Evolutionary conservation across 2,113 vertebrate genomes (phyloP), one percentile per base, ranked within the genome.

Genomic region (Anoplopoma fimbria): DNA sequence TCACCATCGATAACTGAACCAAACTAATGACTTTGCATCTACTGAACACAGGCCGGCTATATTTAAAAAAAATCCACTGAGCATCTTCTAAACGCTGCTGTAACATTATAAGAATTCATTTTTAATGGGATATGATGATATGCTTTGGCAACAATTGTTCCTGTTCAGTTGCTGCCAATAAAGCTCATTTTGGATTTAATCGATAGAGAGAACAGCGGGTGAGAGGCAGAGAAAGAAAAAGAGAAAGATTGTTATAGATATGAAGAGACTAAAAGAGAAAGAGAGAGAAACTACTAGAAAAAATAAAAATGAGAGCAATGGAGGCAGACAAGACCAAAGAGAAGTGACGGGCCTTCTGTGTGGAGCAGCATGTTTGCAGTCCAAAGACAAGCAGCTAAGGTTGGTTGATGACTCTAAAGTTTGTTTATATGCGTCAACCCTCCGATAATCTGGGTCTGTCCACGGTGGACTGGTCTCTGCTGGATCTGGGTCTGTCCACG

Each of bases 21-120:
- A 45, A 45, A 65, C 38, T 8, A 72, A 83, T 47, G 23, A 27
- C 36, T 64, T 47, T 38, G 31, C 31, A 31, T 76, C 64, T 23
- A 25, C 4, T 19, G 14, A 51, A 55, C 45, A 78, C 27, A 62
- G 15, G 9, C 7, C n/a, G 42, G 19, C 38, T 40, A 2, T 1
- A 29, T 25, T 60, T 27, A 31, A 19, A 42, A 19, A 42, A 55
- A 55, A 77, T n/a, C 45, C 2, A 47, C 2, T n/a, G 5, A 27
- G 9, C 0, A 5, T 34, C 23, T 63, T 51, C 19, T 3, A 67
- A 14, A 62, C 27, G 55, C 34, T 4, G 25, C 33, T 8, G 62
- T 9, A 13, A 60, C 60, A 31, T 9, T 4, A 17, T 0, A 7
- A 8, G 29, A 60, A 31, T 49, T 76, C 6, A 33, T 45, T 4